Percentiles rank a stretch among this genome's conserved stretches.
These are phyloP conservation scores for Crambe crambe DNA, from an alignment of 37 sponge, comb jelly and placozoan species.

Conservation along the genomic window DNA sequence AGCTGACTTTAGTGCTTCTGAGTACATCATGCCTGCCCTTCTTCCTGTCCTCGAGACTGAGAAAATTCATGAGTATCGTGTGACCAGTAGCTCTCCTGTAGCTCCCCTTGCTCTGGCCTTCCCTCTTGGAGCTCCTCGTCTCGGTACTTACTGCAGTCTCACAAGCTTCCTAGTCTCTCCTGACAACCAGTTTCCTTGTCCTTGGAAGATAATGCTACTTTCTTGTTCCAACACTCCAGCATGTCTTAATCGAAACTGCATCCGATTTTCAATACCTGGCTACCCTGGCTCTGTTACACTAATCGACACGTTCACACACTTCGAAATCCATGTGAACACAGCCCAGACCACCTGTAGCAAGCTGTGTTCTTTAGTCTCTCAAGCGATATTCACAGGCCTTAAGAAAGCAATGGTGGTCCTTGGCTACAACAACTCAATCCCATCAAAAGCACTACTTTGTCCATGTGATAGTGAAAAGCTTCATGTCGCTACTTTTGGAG, in stretches of 20 bases:
- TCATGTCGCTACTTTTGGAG: too few species aligned
- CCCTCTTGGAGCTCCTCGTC: background rate
- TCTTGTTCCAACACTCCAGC: background rate
- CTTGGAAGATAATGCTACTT: constrained; percentile 15
- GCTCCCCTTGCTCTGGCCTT: constrained; percentile 1
- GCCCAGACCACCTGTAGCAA: background rate
- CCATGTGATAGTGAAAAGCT: background rate
- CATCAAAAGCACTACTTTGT: background rate
- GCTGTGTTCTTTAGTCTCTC: too few species aligned
- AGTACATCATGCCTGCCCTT: constrained; percentile 17
- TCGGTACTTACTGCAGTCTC: constrained; percentile 4
- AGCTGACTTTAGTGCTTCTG: background rate
- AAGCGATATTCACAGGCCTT: too few species aligned
- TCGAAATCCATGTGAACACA: constrained; percentile 14
- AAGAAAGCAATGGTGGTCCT: too few species aligned
- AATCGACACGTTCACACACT: background rate
- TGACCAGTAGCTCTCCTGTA: background rate
- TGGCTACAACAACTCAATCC: background rate
- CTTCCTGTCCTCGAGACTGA: background rate
- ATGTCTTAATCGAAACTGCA: constrained; percentile 22
- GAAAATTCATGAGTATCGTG: background rate
- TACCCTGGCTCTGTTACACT: constrained; percentile 9
- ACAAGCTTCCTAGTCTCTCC: constrained; percentile 3
- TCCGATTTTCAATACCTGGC: background rate
- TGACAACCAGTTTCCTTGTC: background rate